phyloP scores from a whole-genome alignment of 2,888 invertebrate genomes.

The Latrodectus hesperus region DNA sequence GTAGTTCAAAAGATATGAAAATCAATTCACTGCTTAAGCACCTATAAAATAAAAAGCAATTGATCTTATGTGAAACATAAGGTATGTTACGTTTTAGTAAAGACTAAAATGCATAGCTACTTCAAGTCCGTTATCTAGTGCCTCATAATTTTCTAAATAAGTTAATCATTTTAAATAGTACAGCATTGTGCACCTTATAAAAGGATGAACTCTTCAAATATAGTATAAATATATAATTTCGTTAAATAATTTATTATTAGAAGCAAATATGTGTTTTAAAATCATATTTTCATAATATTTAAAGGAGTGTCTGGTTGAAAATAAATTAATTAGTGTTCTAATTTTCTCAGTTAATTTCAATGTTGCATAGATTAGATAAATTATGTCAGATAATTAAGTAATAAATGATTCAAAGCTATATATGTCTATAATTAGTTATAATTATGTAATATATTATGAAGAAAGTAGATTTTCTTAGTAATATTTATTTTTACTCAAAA shows the following conservation, averaged over 20 bases:
- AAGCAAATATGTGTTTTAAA: not conserved
- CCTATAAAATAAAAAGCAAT: constrained; percentile 28
- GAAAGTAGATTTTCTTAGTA: too few relatives aligned
- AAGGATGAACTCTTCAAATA: too few relatives aligned
- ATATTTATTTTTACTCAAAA: too few relatives aligned
- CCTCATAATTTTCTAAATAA: not conserved
- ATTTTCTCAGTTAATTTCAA: not conserved
- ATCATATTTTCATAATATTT: constrained; percentile 1
- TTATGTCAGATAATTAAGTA: too few relatives aligned
- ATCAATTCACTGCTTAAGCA: constrained; percentile 52
- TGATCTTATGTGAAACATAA: constrained; percentile 7
- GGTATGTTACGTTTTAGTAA: constrained; percentile 42
- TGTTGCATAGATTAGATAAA: too few relatives aligned
- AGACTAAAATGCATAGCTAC: not conserved
- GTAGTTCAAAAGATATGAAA: constrained; percentile 62
- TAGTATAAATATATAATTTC: not conserved
- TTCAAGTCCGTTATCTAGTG: not conserved
- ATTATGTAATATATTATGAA: too few relatives aligned
- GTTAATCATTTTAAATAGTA: too few relatives aligned
- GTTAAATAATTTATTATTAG: not conserved
- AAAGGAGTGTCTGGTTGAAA: not conserved
- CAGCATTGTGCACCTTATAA: too few relatives aligned
- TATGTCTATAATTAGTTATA: too few relatives aligned
- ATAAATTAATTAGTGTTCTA: not conserved
- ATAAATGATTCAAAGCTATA: too few relatives aligned